Evolutionary conservation across 2,888 invertebrate species (phyloP), one percentile per base, ranked within the genome.

Genomic region (Cyrtodaria siliqua): DNA sequence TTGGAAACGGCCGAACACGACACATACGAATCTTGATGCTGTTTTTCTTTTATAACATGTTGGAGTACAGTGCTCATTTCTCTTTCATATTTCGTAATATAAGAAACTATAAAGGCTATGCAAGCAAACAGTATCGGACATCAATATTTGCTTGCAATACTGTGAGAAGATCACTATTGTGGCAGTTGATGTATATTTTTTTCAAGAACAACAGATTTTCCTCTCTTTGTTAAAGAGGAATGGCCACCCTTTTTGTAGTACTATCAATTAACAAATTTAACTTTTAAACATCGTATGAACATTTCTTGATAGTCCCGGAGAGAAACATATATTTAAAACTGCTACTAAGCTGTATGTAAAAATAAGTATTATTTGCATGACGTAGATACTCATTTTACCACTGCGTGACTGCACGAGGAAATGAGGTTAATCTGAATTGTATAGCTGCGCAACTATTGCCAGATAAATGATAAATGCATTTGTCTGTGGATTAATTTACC

Each of bases 141-240:
- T 78, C 73, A 18, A 78, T 12, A 29, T 77, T 72, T 12, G 78
- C 78, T 52, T 62, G 16, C 73, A 73, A 79, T 1, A 57, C 49
- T 27, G 8, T 1, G 12, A 73, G 38, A 8, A 73, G 16, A 26
- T 29, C 1, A 47, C 14, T 18, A 29, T 73, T 72, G 59, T 78
- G 69, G 52, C n/a, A 27, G 49, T 73, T 78, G 8, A 66, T 66
- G 33, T 40, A 33, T 16, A 23, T 49, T 16, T 20, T 73, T 33
- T 56, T 78, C 33, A 20, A 63, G 27, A 2, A 68, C 9, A 16
- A 78, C 59, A 56, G 56, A 42, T 24, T 23, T 49, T 33, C 56
- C 62, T 18, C 50, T 49, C 23, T 42, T 76, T 26, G 66, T 33
- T 8, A 60, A 18, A 3, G 6, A n/a, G 2, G 70, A n/a, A n/a